A percentile compares a stretch with the other conserved stretches of the same genome.
These are phyloP conservation scores for Tetragonula clypearis DNA, from an alignment of 1,140 invertebrate species.

Conservation along the genomic window DNA sequence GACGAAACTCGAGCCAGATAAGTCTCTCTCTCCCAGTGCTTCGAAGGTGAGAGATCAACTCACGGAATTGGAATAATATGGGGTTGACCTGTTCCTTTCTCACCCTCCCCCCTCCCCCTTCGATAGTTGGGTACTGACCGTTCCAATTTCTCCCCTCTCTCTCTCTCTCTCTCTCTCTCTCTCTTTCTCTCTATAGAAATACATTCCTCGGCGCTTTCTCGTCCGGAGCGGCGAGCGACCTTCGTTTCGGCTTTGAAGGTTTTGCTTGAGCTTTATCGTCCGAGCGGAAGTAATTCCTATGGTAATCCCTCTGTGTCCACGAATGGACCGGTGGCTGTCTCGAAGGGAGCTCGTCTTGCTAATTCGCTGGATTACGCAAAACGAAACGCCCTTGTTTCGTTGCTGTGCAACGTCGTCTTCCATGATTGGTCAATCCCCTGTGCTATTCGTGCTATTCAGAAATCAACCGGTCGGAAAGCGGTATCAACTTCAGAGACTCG, in stretches of 20 bases:
- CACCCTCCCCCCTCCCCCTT: too few relatives aligned
- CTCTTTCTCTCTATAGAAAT: slow-evolving; percentile 23
- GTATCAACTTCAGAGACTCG: not conserved
- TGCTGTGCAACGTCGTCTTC: not conserved
- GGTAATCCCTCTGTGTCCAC: slow-evolving; percentile 77
- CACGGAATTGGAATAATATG: slow-evolving; percentile 55
- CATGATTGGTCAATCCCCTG: not conserved
- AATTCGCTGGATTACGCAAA: slow-evolving; percentile 43
- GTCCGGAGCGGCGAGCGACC: slow-evolving; percentile 14
- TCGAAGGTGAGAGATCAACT: slow-evolving; percentile 17
- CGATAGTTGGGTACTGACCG: not conserved
- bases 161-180: not conserved
- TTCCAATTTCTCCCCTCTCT: not conserved
- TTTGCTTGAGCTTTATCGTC: slow-evolving; percentile 54
- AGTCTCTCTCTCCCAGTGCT: not conserved
- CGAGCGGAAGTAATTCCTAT: slow-evolving; percentile 74
- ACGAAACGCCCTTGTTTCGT: slow-evolving; percentile 17
- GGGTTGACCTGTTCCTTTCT: not conserved
- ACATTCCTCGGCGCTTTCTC: not conserved
- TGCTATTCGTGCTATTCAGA: not conserved
- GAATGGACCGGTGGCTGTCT: slow-evolving; percentile 33
- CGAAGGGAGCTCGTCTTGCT: not conserved
- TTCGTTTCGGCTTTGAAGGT: slow-evolving; percentile 54
- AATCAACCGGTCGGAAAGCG: not conserved
- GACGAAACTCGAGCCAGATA: slow-evolving; percentile 6